Evolutionary conservation across 2,888 invertebrate species (phyloP), one percentile per base, ranked within the genome.

Genomic region (Orgyia antiqua): DNA sequence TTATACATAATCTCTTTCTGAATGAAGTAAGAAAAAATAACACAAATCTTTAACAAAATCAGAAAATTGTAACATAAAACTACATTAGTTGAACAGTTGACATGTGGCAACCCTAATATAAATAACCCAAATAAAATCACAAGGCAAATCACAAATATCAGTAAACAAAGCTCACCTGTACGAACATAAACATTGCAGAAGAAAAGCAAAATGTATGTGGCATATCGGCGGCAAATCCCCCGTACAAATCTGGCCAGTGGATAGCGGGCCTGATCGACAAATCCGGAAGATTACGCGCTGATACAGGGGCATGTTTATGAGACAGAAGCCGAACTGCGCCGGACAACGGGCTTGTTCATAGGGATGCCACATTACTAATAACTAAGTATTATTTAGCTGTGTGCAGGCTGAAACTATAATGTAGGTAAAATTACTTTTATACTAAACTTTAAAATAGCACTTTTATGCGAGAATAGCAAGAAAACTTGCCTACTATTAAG

Each of bases 261-360:
- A 82, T 80, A 79, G 73, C 77, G 61, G 67, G 71, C 58, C 82
- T 86, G 83, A 87, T 87, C 87, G 87, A 87, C 87, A 87, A 87
- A 87, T 87, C 87, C 87, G 61, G 59, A 65, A 87, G 87, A 87
- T 87, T 87, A 87, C 83, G 70, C 77, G 74, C 82, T 84, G 87
- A 87, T 87, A 87, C 87, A 61, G 73, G 55, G 24, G 64, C 76
- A 79, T 82, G 83, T 83, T 84, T 86, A 83, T 82, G 82, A 79
- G 84, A 78, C 79, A 78, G 69, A 58, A 58, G 46, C 52, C 50
- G 51, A 60, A 58, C 63, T 60, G 51, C 51, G 57, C 72, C 60
- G 74, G 75, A 73, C 78, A 37, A 29, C 61, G 58, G 50, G 54
- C 57, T 50, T 39, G 35, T 23, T 29, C 17, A 24, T 27, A 79